Evolutionary conservation across 2,888 invertebrate genomes (phyloP).

Genomic region (Sarcophaga carnaria): DNA sequence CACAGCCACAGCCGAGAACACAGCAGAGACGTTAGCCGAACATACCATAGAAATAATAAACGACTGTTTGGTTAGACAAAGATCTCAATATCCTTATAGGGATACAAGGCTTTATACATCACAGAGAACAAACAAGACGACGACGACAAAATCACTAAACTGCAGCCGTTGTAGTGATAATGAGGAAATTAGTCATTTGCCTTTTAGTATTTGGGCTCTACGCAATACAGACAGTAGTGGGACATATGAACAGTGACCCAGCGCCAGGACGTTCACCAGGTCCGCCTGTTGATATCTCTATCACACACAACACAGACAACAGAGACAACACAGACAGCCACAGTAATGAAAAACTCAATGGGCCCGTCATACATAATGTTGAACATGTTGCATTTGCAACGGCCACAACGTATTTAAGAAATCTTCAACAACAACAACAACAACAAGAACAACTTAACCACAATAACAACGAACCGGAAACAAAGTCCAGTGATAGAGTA

Average conservation of each 20-base stretch:
- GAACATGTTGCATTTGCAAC: slow-evolving; percentile 19
- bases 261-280: slow-evolving; percentile 87
- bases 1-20: background rate
- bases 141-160: slow-evolving; percentile 47
- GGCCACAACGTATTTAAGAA: slow-evolving; percentile 5
- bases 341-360: background rate
- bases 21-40: slow-evolving; percentile 4
- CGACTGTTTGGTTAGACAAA: slow-evolving; percentile 41
- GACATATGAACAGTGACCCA: slow-evolving; percentile 84
- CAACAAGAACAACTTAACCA: slow-evolving; percentile 28
- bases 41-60: slow-evolving; percentile 2
- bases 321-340: slow-evolving; percentile 29
- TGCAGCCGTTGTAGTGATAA: slow-evolving; percentile 74
- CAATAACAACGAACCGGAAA: slow-evolving; percentile 59
- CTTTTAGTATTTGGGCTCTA: slow-evolving; percentile 75
- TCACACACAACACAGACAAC: slow-evolving; percentile 7
- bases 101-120: slow-evolving; percentile 7
- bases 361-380: background rate
- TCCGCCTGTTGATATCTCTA: slow-evolving; percentile 83
- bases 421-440: slow-evolving; percentile 14
- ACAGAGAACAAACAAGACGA: slow-evolving; percentile 50
- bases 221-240: slow-evolving; percentile 77
- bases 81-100: slow-evolving; percentile 15
- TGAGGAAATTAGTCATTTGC: slow-evolving; percentile 76
- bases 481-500: slow-evolving; percentile 17